Base-by-base conservation (phyloP, 2,797 vertebrate species). In the Anguilla obscura region DNA sequence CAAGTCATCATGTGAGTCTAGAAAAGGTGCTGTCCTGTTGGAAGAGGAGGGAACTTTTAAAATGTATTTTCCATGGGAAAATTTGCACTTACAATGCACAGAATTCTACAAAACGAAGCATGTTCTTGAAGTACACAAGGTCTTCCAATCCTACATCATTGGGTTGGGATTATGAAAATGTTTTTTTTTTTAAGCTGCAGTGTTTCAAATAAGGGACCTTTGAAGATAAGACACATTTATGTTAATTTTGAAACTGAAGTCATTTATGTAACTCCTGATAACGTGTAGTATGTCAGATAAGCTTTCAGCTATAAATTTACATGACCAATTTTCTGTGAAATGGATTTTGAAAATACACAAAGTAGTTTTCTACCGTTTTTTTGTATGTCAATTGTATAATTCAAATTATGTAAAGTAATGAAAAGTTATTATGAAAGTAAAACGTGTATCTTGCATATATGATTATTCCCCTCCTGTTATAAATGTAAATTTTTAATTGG, bases 301-400 rank as follows among this genome's bases (percentile, higher is more conserved):
- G 52, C 80, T 27, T 69, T 36, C 5, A 85, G 52, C 18, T 50
- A n/a, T 18, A 36, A 27, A 96, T 93, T 96, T 95, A 96, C 95
- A 93, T 96, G 96, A 96, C 95, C 96, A 96, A 96, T 94, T 95
- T 92, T 95, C 90, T 96, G 96, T 97, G 95, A 96, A 95, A 97
- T 97, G 95, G 95, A 93, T 95, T 95, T 95, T 94, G 94, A 96
- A 96, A 89, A 96, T 96, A 94, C 97, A 96, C 97, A 97, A 96
- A 96, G 95, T 92, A 95, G 95, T 96, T 96, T 96, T 96, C 93
- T 94, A 33, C 48, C 96, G 97, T 98, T 99, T 98, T 97, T 98
- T 98, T 93, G 98, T 98, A 97, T 96, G 97, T 97, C 96, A 97
- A 98, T 98, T 98, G 98, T 98, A 98, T 98, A 98, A 97, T 45